A percentile compares a stretch with the other conserved stretches of the same genome.
Evolutionary conservation across 2,797 vertebrate genomes (phyloP).

Genomic region (Rhinella marina): DNA sequence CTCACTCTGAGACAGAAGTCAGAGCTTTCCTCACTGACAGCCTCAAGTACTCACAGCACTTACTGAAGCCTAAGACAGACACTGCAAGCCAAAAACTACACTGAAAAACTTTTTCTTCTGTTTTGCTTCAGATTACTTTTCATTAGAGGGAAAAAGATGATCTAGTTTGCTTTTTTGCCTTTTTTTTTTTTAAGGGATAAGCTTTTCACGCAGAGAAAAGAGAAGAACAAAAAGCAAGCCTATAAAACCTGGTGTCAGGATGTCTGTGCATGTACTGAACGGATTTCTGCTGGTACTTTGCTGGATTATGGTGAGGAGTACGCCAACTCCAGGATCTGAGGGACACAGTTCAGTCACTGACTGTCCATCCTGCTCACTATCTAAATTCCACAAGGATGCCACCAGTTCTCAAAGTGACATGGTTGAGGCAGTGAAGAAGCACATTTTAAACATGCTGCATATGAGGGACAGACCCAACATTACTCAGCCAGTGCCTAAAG

Average conservation of each 20-base stretch:
- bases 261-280: slow-evolving; percentile 81
- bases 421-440: slow-evolving; percentile 94
- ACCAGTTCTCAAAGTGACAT: slow-evolving; percentile 83
- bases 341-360: slow-evolving; percentile 73
- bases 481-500: slow-evolving; percentile 89
- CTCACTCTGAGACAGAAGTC: slow-evolving; percentile 78
- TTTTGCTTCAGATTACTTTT: slow-evolving; percentile 79
- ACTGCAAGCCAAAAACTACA: slow-evolving; percentile 81
- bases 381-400: slow-evolving; percentile 82
- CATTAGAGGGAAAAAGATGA: slow-evolving; percentile 71
- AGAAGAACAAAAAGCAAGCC: slow-evolving; percentile 75
- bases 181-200: slow-evolving; percentile 46
- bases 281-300: slow-evolving; percentile 80
- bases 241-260: slow-evolving; percentile 80
- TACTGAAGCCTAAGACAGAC: slow-evolving; percentile 76
- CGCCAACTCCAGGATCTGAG: slow-evolving; percentile 79
- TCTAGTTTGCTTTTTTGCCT: background rate
- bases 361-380: slow-evolving; percentile 87
- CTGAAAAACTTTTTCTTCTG: slow-evolving; percentile 78
- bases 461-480: slow-evolving; percentile 92
- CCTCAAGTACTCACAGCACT: slow-evolving; percentile 79
- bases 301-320: slow-evolving; percentile 81
- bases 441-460: slow-evolving; percentile 96
- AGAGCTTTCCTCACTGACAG: slow-evolving; percentile 82
- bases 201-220: slow-evolving; percentile 56